These are phyloP conservation scores for Ciconia maguari DNA, from an alignment of 2,113 vertebrate species.

Conservation along the genomic window DNA sequence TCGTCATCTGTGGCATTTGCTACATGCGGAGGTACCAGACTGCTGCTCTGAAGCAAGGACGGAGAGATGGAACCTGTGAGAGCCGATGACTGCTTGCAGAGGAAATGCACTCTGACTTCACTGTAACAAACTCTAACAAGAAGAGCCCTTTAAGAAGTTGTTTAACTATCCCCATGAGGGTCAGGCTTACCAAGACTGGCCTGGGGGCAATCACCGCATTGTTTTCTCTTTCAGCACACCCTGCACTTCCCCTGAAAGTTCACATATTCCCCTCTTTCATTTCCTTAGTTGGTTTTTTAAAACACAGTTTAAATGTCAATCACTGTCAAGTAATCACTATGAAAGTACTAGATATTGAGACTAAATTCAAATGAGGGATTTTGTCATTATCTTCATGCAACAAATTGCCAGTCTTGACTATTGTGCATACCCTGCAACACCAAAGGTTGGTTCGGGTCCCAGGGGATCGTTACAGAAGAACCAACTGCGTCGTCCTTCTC, in stretches of 20 bases:
- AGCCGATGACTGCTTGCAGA: not conserved
- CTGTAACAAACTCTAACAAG: not conserved
- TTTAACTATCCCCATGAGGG: not conserved
- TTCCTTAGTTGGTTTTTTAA: not conserved
- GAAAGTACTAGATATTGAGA: not conserved
- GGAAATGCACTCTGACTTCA: not conserved
- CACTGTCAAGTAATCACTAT: not conserved
- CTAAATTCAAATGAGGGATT: not conserved
- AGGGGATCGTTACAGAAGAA: not conserved
- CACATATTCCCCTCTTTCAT: not conserved
- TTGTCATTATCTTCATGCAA: not conserved
- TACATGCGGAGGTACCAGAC: not conserved
- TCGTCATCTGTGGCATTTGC: rapidly evolving
- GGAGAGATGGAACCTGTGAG: not conserved
- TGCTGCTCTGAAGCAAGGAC: not conserved
- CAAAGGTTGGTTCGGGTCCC: not conserved
- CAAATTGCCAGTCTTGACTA: not conserved
- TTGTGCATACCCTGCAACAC: not conserved
- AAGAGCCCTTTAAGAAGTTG: not conserved
- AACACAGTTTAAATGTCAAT: not conserved
- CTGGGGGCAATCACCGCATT: not conserved
- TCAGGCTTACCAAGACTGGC: not conserved
- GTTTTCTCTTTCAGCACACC: not conserved
- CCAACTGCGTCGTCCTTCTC: not conserved
- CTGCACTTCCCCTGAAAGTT: not conserved